Percentiles rank a stretch among this genome's conserved stretches.
phyloP scores from a whole-genome alignment of 2,888 invertebrate species.

The Eudemis profundana region DNA sequence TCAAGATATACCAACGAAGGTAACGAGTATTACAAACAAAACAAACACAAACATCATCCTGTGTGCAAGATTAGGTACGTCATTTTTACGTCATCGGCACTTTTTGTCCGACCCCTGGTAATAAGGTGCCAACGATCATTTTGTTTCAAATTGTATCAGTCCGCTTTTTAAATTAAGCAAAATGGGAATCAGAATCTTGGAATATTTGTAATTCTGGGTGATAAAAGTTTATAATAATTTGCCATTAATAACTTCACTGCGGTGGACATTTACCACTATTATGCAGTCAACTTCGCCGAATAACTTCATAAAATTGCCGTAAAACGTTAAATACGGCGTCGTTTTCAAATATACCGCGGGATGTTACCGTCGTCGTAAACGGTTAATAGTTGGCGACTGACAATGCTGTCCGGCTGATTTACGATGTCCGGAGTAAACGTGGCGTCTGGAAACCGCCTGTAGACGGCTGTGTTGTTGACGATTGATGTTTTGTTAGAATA shows the following conservation, averaged over 20 bases:
- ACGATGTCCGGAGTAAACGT: constrained; percentile 31
- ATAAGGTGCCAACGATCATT: no score
- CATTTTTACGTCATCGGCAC: no score
- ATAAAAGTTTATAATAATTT: constrained; percentile 1
- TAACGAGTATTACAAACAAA: no score
- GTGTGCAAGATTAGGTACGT: no score
- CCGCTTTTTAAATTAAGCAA: no score
- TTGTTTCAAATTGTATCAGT: no score
- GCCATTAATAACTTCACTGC: not conserved
- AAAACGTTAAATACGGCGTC: constrained; percentile 49
- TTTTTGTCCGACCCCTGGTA: no score
- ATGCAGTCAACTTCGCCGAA: constrained; percentile 46
- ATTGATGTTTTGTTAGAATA: not conserved
- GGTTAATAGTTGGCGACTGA: constrained; percentile 44
- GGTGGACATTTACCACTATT: constrained; percentile 22
- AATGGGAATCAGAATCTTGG: no score
- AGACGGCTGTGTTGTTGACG: not conserved
- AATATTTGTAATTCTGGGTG: not conserved
- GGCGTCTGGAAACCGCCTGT: not conserved
- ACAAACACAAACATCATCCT: no score
- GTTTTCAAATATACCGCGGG: constrained; percentile 50
- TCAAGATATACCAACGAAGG: no score
- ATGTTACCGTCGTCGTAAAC: constrained; percentile 50
- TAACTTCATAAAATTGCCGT: constrained; percentile 52
- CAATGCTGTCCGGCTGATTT: constrained; percentile 26